These are phyloP conservation scores for Leuciscus waleckii DNA, from an alignment of 2,797 vertebrate genomes.

Conservation along the genomic window DNA sequence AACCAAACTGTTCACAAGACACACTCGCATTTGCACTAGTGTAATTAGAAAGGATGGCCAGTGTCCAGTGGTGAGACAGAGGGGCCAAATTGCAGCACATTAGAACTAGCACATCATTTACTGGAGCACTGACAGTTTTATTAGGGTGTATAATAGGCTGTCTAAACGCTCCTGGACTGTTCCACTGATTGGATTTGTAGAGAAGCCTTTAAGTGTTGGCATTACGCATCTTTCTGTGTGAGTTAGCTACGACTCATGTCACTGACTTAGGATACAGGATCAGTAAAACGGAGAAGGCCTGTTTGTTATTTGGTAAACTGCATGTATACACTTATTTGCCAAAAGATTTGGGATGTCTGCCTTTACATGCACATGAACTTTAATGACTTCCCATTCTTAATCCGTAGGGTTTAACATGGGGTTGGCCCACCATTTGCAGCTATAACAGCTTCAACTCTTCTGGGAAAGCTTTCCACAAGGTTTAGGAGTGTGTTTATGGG, in stretches of 20 bases:
- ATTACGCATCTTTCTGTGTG: constrained; percentile 7
- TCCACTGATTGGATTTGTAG: constrained; percentile 36
- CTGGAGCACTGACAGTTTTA: constrained; percentile 53
- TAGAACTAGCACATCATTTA: constrained; percentile 48
- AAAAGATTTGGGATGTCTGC: too few relatives aligned
- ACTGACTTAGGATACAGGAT: constrained; percentile 1
- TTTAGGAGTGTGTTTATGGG: too few relatives aligned
- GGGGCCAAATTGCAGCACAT: constrained; percentile 41
- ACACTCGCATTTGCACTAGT: constrained; percentile 40
- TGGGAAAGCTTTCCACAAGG: too few relatives aligned
- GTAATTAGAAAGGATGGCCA: constrained; percentile 49
- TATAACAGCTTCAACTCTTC: too few relatives aligned
- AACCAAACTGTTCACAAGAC: constrained; percentile 35
- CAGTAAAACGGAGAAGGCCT: neutral
- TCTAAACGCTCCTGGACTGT: constrained; percentile 47
- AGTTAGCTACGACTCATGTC: neutral
- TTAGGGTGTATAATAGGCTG: constrained; percentile 51
- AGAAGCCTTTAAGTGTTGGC: constrained; percentile 29
- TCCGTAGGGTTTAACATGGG: too few relatives aligned
- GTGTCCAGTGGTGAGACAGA: constrained; percentile 42
- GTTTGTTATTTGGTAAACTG: constrained; percentile 13
- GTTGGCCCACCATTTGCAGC: too few relatives aligned
- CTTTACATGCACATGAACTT: too few relatives aligned
- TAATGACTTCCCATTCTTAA: too few relatives aligned
- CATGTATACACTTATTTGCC: neutral